Evolutionary conservation across 2,113 vertebrate species (phyloP).

Genomic region (Heloderma charlesbogerti): DNA sequence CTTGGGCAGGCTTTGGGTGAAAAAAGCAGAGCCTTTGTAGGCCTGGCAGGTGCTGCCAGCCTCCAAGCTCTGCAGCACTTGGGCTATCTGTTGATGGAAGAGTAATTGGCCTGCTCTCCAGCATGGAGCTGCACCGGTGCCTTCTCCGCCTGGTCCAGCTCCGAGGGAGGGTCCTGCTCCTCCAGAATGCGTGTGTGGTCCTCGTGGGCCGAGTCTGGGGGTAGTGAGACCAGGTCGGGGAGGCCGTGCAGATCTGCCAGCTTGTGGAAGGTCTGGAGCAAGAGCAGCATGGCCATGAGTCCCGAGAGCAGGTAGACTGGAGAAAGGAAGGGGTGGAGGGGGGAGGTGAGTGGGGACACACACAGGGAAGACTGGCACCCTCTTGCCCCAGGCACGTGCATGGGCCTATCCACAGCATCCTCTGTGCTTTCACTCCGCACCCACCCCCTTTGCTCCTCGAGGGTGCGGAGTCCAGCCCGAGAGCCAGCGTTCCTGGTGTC

Average conservation of each 20-base stretch:
- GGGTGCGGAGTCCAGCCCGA: neutral
- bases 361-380: too few species aligned
- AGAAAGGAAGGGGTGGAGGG: neutral
- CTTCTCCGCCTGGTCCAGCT: neutral
- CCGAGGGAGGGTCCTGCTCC: neutral
- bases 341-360: neutral
- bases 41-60: too few species aligned
- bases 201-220: neutral
- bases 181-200: conserved; percentile 61
- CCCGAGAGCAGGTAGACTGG: conserved; percentile 88
- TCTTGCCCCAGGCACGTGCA: neutral
- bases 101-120: conserved; percentile 73
- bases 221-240: conserved; percentile 84
- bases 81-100: conserved; percentile 79
- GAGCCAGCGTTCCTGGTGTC: neutral
- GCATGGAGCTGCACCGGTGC: conserved; percentile 26
- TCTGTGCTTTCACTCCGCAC: too few species aligned
- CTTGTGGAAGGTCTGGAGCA: conserved; percentile 86
- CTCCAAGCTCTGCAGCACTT: too few species aligned
- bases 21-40: too few species aligned
- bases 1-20: too few species aligned
- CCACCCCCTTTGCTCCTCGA: too few species aligned
- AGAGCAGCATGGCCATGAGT: conserved; percentile 86
- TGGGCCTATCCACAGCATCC: too few species aligned
- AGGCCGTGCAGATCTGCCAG: conserved; percentile 86